These are phyloP conservation scores for Porites lutea DNA, from an alignment of 64 coral and sea anemone genomes.

Conservation along the genomic window DNA sequence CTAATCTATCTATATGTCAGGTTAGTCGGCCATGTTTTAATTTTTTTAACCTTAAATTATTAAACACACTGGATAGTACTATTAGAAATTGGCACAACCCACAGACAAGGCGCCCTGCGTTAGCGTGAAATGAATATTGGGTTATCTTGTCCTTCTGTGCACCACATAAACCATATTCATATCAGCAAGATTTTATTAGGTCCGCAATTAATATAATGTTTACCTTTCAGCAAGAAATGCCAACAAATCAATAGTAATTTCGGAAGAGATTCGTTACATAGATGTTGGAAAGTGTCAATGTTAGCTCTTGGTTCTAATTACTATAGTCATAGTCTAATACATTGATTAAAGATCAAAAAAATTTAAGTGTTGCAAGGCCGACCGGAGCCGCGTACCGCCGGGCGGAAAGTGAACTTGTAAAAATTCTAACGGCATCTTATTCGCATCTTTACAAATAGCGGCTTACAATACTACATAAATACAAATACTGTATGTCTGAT, in stretches of 20 bases:
- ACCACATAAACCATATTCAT: neutral
- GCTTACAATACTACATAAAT: too few relatives aligned
- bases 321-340: neutral
- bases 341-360: neutral
- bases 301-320: neutral
- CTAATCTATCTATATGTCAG: too few relatives aligned
- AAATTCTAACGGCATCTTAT: too few relatives aligned
- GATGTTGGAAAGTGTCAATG: neutral
- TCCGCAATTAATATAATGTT: neutral
- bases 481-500: too few relatives aligned
- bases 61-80: neutral
- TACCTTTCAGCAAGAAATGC: neutral
- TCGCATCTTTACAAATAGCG: too few relatives aligned
- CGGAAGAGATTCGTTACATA: conserved; percentile 18
- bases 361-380: too few relatives aligned
- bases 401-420: too few relatives aligned
- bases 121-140: too few relatives aligned
- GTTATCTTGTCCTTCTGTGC: too few relatives aligned
- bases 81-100: neutral
- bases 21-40: neutral
- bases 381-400: too few relatives aligned
- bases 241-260: neutral
- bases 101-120: neutral
- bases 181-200: conserved; percentile 4
- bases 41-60: neutral